Conservation (phyloP, 2,888 invertebrate genomes). For the Perizoma flavofasciatum region DNA sequence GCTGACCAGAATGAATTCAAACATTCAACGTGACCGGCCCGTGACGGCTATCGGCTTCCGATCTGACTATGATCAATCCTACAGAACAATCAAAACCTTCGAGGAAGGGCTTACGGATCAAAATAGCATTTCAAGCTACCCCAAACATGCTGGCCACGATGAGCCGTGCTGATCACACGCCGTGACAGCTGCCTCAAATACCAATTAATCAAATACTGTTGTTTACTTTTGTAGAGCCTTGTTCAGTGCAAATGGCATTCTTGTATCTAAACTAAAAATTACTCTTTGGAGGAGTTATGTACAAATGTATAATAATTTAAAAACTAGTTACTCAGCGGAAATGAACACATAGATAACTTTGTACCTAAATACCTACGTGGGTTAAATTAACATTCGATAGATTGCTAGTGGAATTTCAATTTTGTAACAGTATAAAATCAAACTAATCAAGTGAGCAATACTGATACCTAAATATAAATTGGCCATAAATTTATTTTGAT, state of each 20-base stretch:
- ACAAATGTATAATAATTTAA: no score
- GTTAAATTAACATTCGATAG: conserved; percentile 8
- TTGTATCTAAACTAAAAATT: no score
- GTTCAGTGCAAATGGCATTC: no score
- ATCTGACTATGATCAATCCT: conserved; percentile 45
- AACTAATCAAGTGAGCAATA: background rate
- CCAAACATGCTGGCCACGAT: conserved; percentile 2
- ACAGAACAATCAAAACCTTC: conserved; percentile 1
- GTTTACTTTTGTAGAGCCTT: background rate
- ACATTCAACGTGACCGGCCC: conserved; percentile 58
- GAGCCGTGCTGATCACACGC: conserved; percentile 30
- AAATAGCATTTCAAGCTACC: background rate
- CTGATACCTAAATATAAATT: background rate
- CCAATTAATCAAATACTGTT: conserved; percentile 33
- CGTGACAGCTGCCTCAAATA: conserved; percentile 44
- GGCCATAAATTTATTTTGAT: no score
- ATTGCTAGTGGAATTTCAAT: conserved; percentile 14
- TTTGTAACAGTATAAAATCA: background rate
- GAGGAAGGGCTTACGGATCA: conserved; percentile 2
- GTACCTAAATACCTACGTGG: background rate
- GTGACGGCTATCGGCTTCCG: conserved; percentile 74
- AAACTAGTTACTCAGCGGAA: conserved; percentile 3
- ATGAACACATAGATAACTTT: conserved; percentile 7
- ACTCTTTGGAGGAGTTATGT: no score
- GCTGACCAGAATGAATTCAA: conserved; percentile 60